These are phyloP conservation scores for Nerophis ophidion DNA, from an alignment of 2,113 vertebrate species.

Conservation along the genomic window DNA sequence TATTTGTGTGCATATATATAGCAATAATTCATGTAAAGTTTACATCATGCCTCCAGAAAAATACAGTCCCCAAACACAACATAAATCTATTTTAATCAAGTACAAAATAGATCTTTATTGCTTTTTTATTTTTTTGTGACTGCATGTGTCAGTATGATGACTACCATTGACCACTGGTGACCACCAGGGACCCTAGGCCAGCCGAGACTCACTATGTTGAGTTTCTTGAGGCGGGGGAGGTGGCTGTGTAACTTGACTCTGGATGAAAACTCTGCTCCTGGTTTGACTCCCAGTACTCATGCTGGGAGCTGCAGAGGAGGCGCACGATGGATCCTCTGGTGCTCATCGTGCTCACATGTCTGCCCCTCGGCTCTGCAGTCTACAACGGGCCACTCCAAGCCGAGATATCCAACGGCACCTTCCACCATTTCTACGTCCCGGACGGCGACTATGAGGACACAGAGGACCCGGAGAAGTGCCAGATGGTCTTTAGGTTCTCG, in stretches of 20 bases:
- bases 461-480: slow-evolving; percentile 90
- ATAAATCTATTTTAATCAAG: too few species aligned
- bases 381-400: slow-evolving; percentile 86
- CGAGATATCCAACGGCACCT: slow-evolving; percentile 93
- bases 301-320: slow-evolving; percentile 38
- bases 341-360: slow-evolving; percentile 45
- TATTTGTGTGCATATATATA: too few species aligned
- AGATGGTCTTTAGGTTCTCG: slow-evolving; percentile 88
- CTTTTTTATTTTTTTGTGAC: too few species aligned
- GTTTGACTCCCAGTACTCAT: slow-evolving; percentile 43
- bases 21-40: too few species aligned
- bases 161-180: slow-evolving; percentile 2
- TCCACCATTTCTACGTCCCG: slow-evolving; percentile 94
- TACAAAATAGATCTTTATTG: too few species aligned
- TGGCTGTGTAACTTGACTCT: slow-evolving; percentile 58
- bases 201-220: background rate
- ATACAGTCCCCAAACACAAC: too few species aligned
- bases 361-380: slow-evolving; percentile 62
- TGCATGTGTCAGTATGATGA: background rate
- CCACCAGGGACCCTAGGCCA: slow-evolving; percentile 33
- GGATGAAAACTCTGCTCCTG: slow-evolving; percentile 42
- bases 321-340: slow-evolving; percentile 55
- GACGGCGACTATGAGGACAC: slow-evolving; percentile 94
- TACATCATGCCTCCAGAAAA: too few species aligned
- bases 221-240: slow-evolving; percentile 22